These are phyloP conservation scores for Aviceda subcristata DNA, from an alignment of 2,113 vertebrate genomes.

Conservation along the genomic window DNA sequence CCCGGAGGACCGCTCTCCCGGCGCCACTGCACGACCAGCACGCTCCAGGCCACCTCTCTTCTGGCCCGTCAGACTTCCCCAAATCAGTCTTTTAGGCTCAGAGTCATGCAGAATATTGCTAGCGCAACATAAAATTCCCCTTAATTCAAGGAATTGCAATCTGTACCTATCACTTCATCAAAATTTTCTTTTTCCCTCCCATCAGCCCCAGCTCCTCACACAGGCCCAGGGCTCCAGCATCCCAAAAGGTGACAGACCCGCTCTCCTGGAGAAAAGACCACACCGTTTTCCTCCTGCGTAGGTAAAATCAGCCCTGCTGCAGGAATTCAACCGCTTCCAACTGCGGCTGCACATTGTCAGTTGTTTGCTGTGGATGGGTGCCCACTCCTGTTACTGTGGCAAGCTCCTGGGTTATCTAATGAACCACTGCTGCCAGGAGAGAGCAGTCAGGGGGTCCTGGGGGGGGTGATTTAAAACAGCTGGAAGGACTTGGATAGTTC, in stretches of 20 bases:
- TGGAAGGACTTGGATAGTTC: not conserved
- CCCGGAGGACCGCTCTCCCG: accelerated
- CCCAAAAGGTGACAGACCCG: not conserved
- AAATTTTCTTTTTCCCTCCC: not conserved
- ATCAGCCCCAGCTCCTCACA: not conserved
- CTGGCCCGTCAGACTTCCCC: not conserved
- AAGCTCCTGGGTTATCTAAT: slow-evolving; percentile 60
- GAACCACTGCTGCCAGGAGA: slow-evolving; percentile 8
- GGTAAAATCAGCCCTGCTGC: not conserved
- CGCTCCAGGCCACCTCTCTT: not conserved
- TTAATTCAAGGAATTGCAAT: not conserved
- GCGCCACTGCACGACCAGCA: not conserved
- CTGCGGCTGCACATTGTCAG: not conserved
- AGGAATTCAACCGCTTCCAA: not conserved
- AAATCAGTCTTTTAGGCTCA: not conserved
- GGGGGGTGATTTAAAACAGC: slow-evolving; percentile 20
- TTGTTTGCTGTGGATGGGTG: slow-evolving; percentile 19
- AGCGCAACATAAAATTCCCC: not conserved
- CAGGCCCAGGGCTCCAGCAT: not conserved
- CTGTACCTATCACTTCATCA: not conserved
- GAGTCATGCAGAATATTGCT: not conserved
- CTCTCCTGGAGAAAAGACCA: not conserved
- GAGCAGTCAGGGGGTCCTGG: not conserved
- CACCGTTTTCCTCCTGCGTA: not conserved
- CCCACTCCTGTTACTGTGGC: slow-evolving; percentile 38